These are phyloP conservation scores for Mastigias papua DNA, from an alignment of 30 jellyfish, hydroid and myxozoan species.

Conservation along the genomic window DNA sequence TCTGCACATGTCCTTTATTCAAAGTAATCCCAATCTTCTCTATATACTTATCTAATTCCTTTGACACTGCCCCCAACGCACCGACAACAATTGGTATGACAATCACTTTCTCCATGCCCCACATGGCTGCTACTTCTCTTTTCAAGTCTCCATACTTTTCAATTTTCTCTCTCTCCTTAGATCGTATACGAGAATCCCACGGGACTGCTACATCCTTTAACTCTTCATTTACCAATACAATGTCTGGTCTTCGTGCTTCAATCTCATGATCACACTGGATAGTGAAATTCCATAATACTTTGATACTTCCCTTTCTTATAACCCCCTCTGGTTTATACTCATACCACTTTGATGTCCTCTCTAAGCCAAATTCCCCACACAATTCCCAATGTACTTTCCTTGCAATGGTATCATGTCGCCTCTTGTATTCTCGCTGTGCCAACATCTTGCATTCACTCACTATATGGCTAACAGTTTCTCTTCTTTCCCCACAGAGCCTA, in stretches of 20 bases:
- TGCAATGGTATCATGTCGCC: neutral
- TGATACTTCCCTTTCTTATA: neutral
- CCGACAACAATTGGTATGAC: too few species aligned
- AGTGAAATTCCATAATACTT: neutral
- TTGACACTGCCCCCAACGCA: too few species aligned
- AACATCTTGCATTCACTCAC: neutral
- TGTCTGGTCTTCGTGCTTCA: neutral
- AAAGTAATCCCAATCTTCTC: too few species aligned
- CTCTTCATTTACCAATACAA: neutral
- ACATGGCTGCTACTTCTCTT: too few species aligned
- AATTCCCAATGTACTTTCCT: neutral
- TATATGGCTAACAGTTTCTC: neutral
- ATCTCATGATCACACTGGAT: neutral
- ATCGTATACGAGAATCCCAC: too few species aligned
- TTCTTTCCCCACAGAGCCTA: too few species aligned
- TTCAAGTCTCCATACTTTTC: too few species aligned
- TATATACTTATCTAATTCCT: too few species aligned
- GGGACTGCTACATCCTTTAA: too few species aligned
- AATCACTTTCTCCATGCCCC: too few species aligned
- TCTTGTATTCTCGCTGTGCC: constrained; percentile 16
- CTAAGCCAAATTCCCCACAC: neutral
- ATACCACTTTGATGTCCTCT: constrained; percentile 25
- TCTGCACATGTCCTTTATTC: too few species aligned
- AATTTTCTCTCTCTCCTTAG: too few species aligned
- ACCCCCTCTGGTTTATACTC: constrained; percentile 34